Evolutionary conservation across 2,113 vertebrate species (phyloP).

Genomic region (Macheiramphus alcinus): DNA sequence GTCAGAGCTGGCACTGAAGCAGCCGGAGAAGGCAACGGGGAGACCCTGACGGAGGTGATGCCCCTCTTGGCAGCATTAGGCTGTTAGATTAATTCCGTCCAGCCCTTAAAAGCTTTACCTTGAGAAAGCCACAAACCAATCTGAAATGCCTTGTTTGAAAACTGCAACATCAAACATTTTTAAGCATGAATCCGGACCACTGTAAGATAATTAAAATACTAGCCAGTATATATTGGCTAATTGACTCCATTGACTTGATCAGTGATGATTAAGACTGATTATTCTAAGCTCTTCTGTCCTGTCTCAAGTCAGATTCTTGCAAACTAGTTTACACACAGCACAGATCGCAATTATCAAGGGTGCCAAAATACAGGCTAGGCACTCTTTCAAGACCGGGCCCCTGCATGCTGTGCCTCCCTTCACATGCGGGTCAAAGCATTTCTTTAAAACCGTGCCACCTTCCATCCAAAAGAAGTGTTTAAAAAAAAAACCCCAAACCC

Average conservation of each 20-base stretch:
- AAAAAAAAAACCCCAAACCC: neutral
- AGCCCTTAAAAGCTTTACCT: neutral
- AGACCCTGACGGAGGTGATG: neutral
- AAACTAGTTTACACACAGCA: neutral
- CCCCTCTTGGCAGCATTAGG: neutral
- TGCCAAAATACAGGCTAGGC: neutral
- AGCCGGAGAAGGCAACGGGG: neutral
- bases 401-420: accelerated
- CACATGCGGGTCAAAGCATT: neutral
- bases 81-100: neutral
- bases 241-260: neutral
- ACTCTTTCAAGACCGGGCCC: accelerated
- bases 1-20: neutral
- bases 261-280: neutral
- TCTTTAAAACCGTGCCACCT: neutral
- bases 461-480: neutral
- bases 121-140: neutral
- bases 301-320: neutral
- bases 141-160: neutral
- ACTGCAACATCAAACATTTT: neutral
- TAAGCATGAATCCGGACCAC: neutral
- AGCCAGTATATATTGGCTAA: neutral
- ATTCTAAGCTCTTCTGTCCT: neutral
- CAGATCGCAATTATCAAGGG: accelerated
- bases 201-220: neutral